Conservation (phyloP, 2,888 invertebrate species). For the Sarcophaga subvicina region DNA sequence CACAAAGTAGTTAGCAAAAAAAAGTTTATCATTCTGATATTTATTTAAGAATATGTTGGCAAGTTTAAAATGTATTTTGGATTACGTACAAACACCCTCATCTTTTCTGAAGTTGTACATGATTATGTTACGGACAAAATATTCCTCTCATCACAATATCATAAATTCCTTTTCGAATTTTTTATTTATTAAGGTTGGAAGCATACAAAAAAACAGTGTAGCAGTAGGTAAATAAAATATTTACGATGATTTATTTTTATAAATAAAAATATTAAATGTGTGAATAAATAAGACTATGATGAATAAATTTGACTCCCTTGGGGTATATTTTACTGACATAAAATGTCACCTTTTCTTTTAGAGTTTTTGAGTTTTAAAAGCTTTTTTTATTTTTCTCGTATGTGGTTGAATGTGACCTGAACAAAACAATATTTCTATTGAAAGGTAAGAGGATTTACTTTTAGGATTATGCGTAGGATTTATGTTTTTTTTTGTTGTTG, state of each 20-base stretch:
- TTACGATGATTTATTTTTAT: not conserved
- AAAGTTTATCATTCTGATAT: too few species aligned
- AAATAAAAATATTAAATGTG: not conserved
- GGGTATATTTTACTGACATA: constrained; percentile 1
- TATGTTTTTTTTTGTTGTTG: not conserved
- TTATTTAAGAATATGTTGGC: too few species aligned
- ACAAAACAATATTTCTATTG: not conserved
- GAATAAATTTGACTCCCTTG: not conserved
- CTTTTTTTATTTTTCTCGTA: not conserved
- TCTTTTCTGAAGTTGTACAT: too few species aligned
- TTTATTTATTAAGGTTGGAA: constrained; percentile 7
- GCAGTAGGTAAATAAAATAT: not conserved
- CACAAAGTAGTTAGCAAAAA: too few species aligned
- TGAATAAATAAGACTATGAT: not conserved
- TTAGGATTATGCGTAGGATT: constrained; percentile 3
- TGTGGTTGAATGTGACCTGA: not conserved
- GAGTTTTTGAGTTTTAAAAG: not conserved
- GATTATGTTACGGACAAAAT: too few species aligned
- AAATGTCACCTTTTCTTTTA: not conserved
- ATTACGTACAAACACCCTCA: too few species aligned
- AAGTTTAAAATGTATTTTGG: too few species aligned
- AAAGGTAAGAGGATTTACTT: not conserved
- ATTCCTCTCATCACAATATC: too few species aligned
- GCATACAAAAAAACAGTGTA: not conserved
- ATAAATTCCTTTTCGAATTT: not conserved